phyloP scores from a whole-genome alignment of 53 echinoderm and acorn worm species.

The Stichopus horrens region DNA sequence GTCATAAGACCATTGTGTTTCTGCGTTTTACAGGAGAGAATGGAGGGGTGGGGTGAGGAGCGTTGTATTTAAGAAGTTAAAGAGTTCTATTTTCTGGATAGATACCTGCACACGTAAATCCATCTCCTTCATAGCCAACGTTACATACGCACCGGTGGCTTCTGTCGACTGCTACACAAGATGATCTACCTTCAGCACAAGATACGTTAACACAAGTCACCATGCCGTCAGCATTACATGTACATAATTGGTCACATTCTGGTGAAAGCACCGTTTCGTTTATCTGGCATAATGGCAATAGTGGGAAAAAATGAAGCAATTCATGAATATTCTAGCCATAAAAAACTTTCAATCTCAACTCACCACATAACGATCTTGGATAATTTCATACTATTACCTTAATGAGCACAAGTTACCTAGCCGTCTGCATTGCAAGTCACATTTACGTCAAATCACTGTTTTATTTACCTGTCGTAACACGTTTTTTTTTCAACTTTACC shows the following conservation, averaged over 20 bases:
- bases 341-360: no score
- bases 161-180: conserved; percentile 34
- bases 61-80: no score
- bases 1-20: no score
- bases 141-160: conserved; percentile 47
- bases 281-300: not conserved
- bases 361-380: no score
- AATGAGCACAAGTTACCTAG: no score
- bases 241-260: not conserved
- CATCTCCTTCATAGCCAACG: conserved; percentile 59
- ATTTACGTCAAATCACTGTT: no score
- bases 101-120: conserved; percentile 50
- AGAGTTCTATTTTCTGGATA: not conserved
- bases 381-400: no score
- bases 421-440: no score
- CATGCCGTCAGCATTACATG: not conserved
- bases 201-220: not conserved
- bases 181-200: not conserved
- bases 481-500: not conserved
- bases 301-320: not conserved
- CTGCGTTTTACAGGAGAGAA: no score
- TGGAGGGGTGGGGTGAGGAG: no score
- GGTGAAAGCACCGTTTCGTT: not conserved
- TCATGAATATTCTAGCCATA: no score
- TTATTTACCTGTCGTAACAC: no score